Evolutionary conservation across 2,797 vertebrate genomes (phyloP), one percentile per base, ranked within the genome.

Genomic region (Lagorchestes hirsutus): DNA sequence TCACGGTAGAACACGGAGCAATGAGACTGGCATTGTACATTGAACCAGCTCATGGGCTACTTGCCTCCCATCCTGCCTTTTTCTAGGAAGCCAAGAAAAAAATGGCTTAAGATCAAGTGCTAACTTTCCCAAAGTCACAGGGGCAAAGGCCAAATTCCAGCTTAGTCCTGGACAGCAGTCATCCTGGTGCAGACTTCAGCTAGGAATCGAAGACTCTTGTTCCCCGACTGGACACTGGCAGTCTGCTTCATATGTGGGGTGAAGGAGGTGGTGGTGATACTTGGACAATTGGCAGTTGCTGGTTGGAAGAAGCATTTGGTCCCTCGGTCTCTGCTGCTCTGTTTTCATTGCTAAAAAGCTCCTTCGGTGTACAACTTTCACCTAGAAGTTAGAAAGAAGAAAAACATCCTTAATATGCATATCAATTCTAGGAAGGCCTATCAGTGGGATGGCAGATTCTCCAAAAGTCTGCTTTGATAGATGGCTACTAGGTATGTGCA

Each of bases 51-150:
- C 74, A 14, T 34, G 28, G 52, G 54, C 13, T 91, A 54, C 56
- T 27, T 14, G 55, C 40, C 3, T 1, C 24, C 22, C 11, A 16
- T 52, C 0, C 40, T 92, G 2, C 29, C 40, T 50, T 55, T 14
- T 9, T 1, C 11, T 14, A 10, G 29, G 90, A 91, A 91, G n/a
- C 52, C 13, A 34, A 2, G 90, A 9, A n/a, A 0, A 0, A 9
- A 6, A n/a, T 22, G 16, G 14, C 0, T 34, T 31, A 31, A 28
- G 57, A 27, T 90, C 91, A 13, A 52, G 91, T 56, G 74, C 82
- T 55, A 0, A 5, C 12, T 46, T 57, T 94, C 34, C 62, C 58
- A 29, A 92, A 92, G n/a, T 57, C 62, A 5, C 50, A 0, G 50
- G 8, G 82, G 74, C 40, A 74, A n/a, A 54, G 50, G 93, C 55